phyloP scores from a whole-genome alignment of 2,113 vertebrate genomes.

The Lampris megalopsis region DNA sequence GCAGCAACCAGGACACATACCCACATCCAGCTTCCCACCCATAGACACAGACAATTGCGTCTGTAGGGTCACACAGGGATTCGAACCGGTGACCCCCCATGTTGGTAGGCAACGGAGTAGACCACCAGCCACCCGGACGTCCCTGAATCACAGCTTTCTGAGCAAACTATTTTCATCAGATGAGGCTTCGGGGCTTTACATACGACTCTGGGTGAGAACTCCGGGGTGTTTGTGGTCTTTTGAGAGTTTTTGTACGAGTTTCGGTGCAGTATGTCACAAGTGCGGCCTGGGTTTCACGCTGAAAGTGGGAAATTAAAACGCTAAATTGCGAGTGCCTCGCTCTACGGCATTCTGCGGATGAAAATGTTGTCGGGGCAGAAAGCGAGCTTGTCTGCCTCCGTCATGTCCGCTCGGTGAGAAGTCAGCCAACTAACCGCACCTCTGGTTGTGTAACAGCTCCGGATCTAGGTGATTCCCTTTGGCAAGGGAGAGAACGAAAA shows the following conservation, averaged over 20 bases:
- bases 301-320: neutral
- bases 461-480: constrained; percentile 79
- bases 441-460: constrained; percentile 74
- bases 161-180: constrained; percentile 16
- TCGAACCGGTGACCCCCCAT: too few relatives aligned
- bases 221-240: neutral
- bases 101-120: too few relatives aligned
- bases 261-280: neutral
- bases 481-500: constrained; percentile 58
- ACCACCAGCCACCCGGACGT: too few relatives aligned
- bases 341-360: constrained; percentile 1
- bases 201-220: neutral
- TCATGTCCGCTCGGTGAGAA: constrained; percentile 41
- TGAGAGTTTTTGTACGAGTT: too few relatives aligned
- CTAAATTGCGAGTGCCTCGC: neutral
- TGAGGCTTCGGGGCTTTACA: constrained; percentile 23
- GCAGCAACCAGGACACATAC: too few relatives aligned
- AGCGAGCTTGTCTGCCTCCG: constrained; percentile 15
- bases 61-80: too few relatives aligned
- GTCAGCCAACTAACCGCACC: constrained; percentile 60
- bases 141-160: constrained; percentile 43
- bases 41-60: too few relatives aligned
- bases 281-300: neutral
- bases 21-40: too few relatives aligned
- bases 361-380: neutral